Evolutionary conservation across 2,113 vertebrate genomes (phyloP).

Genomic region (Conger conger): DNA sequence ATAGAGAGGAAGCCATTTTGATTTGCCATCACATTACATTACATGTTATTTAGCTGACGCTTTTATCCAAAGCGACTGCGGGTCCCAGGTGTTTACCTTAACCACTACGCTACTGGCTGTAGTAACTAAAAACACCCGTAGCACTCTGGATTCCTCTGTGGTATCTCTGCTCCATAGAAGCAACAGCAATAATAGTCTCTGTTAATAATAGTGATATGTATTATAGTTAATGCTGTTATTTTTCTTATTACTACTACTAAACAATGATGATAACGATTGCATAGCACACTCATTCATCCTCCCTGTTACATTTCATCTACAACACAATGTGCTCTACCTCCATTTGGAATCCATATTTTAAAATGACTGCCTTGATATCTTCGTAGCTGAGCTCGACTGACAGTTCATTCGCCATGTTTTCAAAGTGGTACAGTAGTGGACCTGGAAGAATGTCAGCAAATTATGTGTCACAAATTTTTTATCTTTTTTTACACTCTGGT

Average conservation of each 20-base stretch:
- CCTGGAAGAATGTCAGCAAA: constrained; percentile 63
- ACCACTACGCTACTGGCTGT: no score
- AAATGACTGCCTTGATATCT: constrained; percentile 87
- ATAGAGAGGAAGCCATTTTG: background rate
- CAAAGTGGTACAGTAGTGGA: constrained; percentile 94
- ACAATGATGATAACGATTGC: background rate
- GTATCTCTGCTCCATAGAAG: background rate
- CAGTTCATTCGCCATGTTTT: constrained; percentile 96
- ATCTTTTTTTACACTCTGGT: background rate
- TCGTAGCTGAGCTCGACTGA: constrained; percentile 97
- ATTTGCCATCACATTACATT: no score
- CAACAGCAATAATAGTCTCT: background rate
- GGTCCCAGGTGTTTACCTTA: no score
- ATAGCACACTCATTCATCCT: background rate
- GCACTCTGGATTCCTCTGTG: background rate
- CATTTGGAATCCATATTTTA: constrained; percentile 88
- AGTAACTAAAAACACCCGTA: background rate
- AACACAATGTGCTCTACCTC: constrained; percentile 76
- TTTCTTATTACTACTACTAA: no score
- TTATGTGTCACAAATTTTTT: background rate
- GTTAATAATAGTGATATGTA: no score
- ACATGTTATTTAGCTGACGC: no score
- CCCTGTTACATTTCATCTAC: background rate
- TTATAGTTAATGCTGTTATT: no score
- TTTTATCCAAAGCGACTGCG: no score